Base-by-base conservation (phyloP, 2,113 vertebrate genomes). In the Oryzias celebensis region DNA sequence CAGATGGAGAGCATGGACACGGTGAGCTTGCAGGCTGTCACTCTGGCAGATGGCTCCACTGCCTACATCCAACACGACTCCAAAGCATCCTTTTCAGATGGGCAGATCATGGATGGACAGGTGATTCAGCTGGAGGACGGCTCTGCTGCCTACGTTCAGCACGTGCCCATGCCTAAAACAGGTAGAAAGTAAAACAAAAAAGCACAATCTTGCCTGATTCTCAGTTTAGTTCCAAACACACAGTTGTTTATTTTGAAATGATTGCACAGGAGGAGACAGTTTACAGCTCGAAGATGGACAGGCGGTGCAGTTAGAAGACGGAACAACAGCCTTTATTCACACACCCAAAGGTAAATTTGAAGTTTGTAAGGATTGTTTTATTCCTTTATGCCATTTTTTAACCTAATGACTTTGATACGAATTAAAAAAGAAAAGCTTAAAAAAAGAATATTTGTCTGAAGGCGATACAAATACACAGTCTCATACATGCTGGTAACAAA, bases 91-190 rank as follows among this genome's bases (percentile, higher is more conserved):
- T 67, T 96, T 89, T 86, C 92, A 91, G 96, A 98, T 71, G 94
- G 93, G 42, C 97, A 98, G 85, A 91, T 98, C 79, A 96, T 98
- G 92, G 96, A 99, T 58, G 97, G 96, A 5, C 96, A 99, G 86
- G 95, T 99, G 70, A 98, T 99, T 89, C 97, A 99, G 75, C 86
- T 99, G 81, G 97, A 98, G 81, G 97, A 98, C 54, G 97, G 97
- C 59, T 99, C 97, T 52, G 94, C 96, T 79, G 97, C 97, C 28
- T 99, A 98, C 52, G 96, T 99, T 63, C 96, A 98, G 77, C 96
- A 99, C 62, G 92, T 99, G 52, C 90, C 96, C 14, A 93, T 98
- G 92, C 87, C 95, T 63, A 99, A 98, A 93, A 79, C 91, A 88
- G 96, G 96, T 98, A 83, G 48, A 17, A 47, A 28, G n/a, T 5